phyloP scores from a whole-genome alignment of 2,797 vertebrate species.

The Thamnophis elegans region DNA sequence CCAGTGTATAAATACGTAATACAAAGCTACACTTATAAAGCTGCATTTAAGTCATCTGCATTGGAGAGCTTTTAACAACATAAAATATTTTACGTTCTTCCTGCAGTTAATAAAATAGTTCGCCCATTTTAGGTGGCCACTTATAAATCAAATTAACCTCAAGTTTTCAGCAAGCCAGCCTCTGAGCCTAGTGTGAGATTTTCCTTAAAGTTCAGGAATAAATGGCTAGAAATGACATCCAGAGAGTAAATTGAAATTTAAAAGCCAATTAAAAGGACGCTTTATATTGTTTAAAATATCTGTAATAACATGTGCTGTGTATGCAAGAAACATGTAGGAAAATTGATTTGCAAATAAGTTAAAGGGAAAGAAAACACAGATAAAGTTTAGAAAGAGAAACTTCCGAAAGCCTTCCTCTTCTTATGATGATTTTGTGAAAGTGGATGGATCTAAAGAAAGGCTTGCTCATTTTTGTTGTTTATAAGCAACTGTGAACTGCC shows the following conservation, averaged over 20 bases:
- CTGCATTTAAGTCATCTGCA: slow-evolving; percentile 24
- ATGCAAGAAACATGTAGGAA: not conserved
- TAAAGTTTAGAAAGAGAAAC: not conserved
- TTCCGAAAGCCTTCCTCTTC: not conserved
- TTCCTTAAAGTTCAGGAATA: slow-evolving; percentile 30
- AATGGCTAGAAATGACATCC: slow-evolving; percentile 20
- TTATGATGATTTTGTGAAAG: not conserved
- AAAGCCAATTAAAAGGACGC: rapidly evolving
- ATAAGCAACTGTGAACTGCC: not conserved
- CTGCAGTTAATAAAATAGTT: slow-evolving; percentile 18
- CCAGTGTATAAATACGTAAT: slow-evolving; percentile 11
- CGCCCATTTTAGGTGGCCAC: slow-evolving; percentile 23
- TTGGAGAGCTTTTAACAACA: slow-evolving; percentile 15
- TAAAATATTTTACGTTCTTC: not conserved
- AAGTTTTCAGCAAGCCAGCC: not conserved
- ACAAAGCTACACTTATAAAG: not conserved
- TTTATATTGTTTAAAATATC: not conserved
- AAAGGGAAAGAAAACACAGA: not conserved
- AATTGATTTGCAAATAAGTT: not conserved
- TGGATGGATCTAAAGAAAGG: not conserved
- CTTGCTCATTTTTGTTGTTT: not conserved
- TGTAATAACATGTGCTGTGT: not conserved
- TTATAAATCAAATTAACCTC: slow-evolving; percentile 26
- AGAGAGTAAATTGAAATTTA: not conserved
- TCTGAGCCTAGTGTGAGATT: slow-evolving; percentile 13